Conservation (phyloP, 2,888 invertebrate species). For the Helicoverpa assulta region DNA sequence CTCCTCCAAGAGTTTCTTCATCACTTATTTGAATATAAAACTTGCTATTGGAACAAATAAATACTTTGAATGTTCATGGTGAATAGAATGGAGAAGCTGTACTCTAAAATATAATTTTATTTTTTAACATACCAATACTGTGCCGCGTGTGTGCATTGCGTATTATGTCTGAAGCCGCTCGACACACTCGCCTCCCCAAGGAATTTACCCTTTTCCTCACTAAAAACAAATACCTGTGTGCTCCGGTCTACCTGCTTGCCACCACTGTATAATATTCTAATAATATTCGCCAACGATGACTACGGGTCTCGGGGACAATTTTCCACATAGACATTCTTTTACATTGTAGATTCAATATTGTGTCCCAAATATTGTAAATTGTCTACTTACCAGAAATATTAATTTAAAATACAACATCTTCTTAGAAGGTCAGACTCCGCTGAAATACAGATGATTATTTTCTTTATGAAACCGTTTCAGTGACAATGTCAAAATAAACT, state of each 20-base stretch:
- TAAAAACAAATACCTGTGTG: constrained; percentile 69
- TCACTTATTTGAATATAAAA: no score
- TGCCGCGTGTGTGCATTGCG: constrained; percentile 64
- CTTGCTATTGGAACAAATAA: no score
- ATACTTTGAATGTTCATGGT: no score
- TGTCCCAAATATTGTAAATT: constrained; percentile 19
- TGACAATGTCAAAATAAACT: constrained; percentile 31
- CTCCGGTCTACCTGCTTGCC: constrained; percentile 53
- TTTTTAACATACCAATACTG: constrained; percentile 49
- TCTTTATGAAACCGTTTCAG: not conserved
- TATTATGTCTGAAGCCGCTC: constrained; percentile 64
- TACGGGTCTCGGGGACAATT: constrained; percentile 40
- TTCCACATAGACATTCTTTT: constrained; percentile 12
- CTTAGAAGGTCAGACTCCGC: not conserved
- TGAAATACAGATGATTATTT: not conserved
- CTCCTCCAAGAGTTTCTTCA: no score
- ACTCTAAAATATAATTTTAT: constrained; percentile 52
- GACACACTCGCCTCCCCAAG: constrained; percentile 62
- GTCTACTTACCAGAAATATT: constrained; percentile 5
- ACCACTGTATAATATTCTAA: constrained; percentile 66
- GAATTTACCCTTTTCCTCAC: constrained; percentile 72
- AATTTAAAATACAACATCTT: not conserved
- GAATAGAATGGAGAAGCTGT: no score
- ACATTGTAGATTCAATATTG: constrained; percentile 27
- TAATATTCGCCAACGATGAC: constrained; percentile 64